Conservation (phyloP, 2,888 invertebrate species). For the Sepioteuthis lessoniana region DNA sequence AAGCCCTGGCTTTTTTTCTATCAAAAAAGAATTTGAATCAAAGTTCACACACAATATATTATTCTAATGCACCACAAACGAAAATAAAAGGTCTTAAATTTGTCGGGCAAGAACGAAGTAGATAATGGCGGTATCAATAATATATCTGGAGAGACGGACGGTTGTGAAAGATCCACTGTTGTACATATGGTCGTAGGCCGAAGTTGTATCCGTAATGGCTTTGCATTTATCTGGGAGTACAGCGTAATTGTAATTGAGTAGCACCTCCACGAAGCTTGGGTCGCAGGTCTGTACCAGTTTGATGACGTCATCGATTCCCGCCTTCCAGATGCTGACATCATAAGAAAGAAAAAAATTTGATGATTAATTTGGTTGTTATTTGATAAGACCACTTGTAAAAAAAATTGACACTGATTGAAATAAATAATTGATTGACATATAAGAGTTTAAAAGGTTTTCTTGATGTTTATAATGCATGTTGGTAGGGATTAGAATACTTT, state of each 20-base stretch:
- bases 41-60: background rate
- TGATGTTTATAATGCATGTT: too few relatives aligned
- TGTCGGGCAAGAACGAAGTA: background rate
- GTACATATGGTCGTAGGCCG: background rate
- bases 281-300: conserved; percentile 2
- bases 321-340: background rate
- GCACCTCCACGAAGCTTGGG: background rate
- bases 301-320: conserved; percentile 18
- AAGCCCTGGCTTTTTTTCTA: too few relatives aligned
- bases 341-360: background rate
- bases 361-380: too few relatives aligned
- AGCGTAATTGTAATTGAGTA: background rate
- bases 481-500: too few relatives aligned
- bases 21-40: background rate
- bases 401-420: too few relatives aligned
- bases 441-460: too few relatives aligned
- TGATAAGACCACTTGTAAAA: too few relatives aligned
- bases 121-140: background rate
- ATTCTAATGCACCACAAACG: background rate
- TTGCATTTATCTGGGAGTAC: background rate
- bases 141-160: background rate
- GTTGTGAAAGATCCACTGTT: background rate
- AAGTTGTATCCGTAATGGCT: background rate
- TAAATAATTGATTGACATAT: too few relatives aligned
- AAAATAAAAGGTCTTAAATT: background rate